Percentiles rank a stretch among this genome's conserved stretches.
Evolutionary conservation across 35 echinoderm and acorn worm genomes (phyloP).

Genomic region (Lytechinus variegatus): DNA sequence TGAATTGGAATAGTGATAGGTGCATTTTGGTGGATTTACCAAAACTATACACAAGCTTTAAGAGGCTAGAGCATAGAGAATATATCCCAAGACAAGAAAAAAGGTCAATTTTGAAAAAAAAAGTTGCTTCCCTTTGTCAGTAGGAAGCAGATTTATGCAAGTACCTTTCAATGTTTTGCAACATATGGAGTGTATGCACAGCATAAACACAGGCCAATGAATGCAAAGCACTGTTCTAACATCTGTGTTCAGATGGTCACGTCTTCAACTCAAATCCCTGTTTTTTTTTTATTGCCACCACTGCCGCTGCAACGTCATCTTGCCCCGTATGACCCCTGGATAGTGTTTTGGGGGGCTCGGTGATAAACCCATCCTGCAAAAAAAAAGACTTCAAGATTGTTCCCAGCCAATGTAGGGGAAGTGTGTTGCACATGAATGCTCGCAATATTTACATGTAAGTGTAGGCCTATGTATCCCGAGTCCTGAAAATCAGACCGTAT

Average conservation of each 20-base stretch:
- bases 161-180: background rate
- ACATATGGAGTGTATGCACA: background rate
- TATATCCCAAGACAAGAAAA: too few species aligned
- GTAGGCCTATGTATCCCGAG: too few species aligned
- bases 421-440: background rate
- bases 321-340: background rate
- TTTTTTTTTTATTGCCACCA: background rate
- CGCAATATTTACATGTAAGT: background rate
- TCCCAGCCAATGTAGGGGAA: background rate
- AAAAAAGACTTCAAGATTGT: background rate
- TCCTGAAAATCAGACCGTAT: too few species aligned
- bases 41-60: too few species aligned
- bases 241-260: slow-evolving; percentile 10
- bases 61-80: too few species aligned
- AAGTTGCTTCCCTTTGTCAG: too few species aligned
- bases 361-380: background rate
- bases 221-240: background rate
- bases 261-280: background rate
- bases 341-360: background rate
- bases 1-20: too few species aligned
- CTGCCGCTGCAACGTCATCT: background rate
- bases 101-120: too few species aligned
- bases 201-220: background rate
- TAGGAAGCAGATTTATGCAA: too few species aligned
- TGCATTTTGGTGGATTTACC: too few species aligned